Percentiles rank a stretch among this genome's conserved stretches.
Conservation (phyloP, 1,140 invertebrate genomes). For the Cataglyphis hispanica region DNA sequence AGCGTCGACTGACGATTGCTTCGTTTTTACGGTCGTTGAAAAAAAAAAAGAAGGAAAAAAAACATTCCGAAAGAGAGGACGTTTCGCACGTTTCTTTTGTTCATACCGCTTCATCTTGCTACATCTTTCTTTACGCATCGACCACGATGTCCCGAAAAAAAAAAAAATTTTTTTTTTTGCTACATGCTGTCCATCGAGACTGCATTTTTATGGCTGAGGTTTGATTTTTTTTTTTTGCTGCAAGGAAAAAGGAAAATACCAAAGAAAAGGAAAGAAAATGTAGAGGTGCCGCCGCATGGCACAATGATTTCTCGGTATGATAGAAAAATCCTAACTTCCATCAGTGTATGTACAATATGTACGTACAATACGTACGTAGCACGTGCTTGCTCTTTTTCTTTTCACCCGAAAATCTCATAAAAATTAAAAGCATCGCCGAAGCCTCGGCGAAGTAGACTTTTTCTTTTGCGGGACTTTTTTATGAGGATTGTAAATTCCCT, state of each 20-base stretch:
- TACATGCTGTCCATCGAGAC: neutral
- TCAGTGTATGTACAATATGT: neutral
- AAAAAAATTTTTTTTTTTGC: slow-evolving; percentile 17
- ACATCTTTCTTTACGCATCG: slow-evolving; percentile 45
- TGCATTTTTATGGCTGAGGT: slow-evolving; percentile 64
- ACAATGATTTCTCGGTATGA: slow-evolving; percentile 30
- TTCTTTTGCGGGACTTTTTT: slow-evolving; percentile 71
- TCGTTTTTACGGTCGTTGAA: slow-evolving; percentile 62
- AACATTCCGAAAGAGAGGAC: slow-evolving; percentile 25
- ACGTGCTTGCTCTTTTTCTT: slow-evolving; percentile 52
- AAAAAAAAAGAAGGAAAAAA: neutral
- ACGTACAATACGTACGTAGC: neutral
- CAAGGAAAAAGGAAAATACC: slow-evolving; percentile 69
- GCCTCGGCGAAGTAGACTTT: slow-evolving; percentile 51
- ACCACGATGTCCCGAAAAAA: slow-evolving; percentile 22
- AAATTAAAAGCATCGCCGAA: slow-evolving; percentile 74
- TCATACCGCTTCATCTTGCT: slow-evolving; percentile 19
- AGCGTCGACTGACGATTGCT: slow-evolving; percentile 69
- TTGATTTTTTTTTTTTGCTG: slow-evolving; percentile 75
- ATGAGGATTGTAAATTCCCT: slow-evolving; percentile 74
- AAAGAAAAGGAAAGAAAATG: slow-evolving; percentile 17
- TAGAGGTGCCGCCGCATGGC: neutral
- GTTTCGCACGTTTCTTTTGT: slow-evolving; percentile 13
- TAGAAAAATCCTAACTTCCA: slow-evolving; percentile 39
- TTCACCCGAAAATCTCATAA: slow-evolving; percentile 71